Base-by-base conservation (phyloP, 2,888 invertebrate genomes). In the Volucella bombylans region DNA sequence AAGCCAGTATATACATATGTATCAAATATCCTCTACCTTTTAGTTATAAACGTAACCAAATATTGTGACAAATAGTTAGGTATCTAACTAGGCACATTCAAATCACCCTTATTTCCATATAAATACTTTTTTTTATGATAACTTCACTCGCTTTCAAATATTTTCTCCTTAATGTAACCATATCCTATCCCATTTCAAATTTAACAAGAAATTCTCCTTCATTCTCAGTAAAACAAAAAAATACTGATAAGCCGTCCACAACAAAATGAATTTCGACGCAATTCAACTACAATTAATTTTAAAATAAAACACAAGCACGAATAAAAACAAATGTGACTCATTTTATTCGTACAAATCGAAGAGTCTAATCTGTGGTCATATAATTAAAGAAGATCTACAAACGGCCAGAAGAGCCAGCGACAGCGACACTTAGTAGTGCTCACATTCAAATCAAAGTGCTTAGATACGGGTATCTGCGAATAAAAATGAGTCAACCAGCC, bases 241-340 rank as follows among this genome's bases (percentile, higher is more conserved):
- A 15, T 15, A 69, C n/a, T 39, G 68, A 69, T 69, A 69, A 57
- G 15, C 43, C 8, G 2, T 14, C 18, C 11, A 12, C 18, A 67
- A 8, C 15, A 43, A 49, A 69, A 47, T 11, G 12, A 2, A 57
- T 55, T 47, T 18, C 14, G 4, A 49, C 39, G 39, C 12, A 69
- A 39, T 39, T 47, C 39, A 47, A 9, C 38, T n/a, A n/a, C 39
- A 57, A 41, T 65, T 65, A 18, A 4, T 31, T 45, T 14, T 9
- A 52, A 41, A n/a, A 41, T 41, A n/a, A 45, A 59, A 74, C 31
- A 57, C 41, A 23, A 8, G 8, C 4, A 18, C 38, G 3, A 57
- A 55, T n/a, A 50, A 78, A 57, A 71, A 64, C 55, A 55, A 77
- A 55, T 14, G 49, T 78, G 69, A 78, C 41, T 78, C 78, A 78